Evolutionary conservation across 2,113 vertebrate species (phyloP), one percentile per base, ranked within the genome.

Genomic region (Microcebus jonahi): DNA sequence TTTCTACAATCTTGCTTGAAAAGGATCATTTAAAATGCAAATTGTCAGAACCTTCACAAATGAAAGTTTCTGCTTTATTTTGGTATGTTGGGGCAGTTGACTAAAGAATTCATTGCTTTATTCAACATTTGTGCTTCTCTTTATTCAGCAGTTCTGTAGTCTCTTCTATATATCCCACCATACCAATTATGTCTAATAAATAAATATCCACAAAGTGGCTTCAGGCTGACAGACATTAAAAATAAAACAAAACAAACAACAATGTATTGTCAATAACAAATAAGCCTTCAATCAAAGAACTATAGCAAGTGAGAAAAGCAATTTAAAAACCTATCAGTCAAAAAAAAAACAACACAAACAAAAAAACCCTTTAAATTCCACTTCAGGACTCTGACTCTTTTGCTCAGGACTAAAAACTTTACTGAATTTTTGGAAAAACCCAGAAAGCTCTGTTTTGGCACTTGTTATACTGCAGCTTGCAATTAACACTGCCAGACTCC

Each of bases 211-310:
- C 97, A 97, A 90, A 98, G 94, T 95, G 95, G 91, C 96, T 96
- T 45, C 93, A 92, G 87, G 83, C 90, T 92, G 94, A 98, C 90
- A 98, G 97, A 97, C 85, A 96, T 92, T 80, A 93, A 97, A 98
- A 98, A 96, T 29, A 93, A 80, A 93, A 87, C 6, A 57, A 57
- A 88, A 61, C 23, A 39, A 71, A 55, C 6, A 67, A 48, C 59
- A 76, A 71, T 25, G 25, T 3, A 76, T 0, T 75, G 98, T 98
- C 98, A 98, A 98, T 98, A 99, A 99, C 99, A 99, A 99, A 99
- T 98, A 98, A 99, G 98, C 96, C 96, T 99, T 99, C 99, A 99
- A 99, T 99, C 99, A 99, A 99, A 99, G 98, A 99, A 99, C 97
- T 98, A 98, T 98, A 98, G 99, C 98, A 98, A 97, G 97, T 98